phyloP scores from a whole-genome alignment of 2,888 invertebrate species.

The Spialia ferax region DNA sequence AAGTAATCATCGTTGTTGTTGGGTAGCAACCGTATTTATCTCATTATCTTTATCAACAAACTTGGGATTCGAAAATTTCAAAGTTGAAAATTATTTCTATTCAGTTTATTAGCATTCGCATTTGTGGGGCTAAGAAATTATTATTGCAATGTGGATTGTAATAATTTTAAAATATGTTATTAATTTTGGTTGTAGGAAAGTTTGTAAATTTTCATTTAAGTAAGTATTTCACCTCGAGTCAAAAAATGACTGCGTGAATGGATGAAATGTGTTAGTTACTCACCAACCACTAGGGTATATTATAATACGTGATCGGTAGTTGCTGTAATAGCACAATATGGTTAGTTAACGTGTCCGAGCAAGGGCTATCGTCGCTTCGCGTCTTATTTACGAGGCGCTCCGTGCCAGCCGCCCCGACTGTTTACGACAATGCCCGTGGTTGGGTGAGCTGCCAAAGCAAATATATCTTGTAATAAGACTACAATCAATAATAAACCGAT shows the following conservation, averaged over 20 bases:
- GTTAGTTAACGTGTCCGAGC: constrained; percentile 44
- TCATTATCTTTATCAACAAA: constrained; percentile 17
- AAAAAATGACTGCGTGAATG: not conserved
- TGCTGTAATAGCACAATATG: constrained; percentile 31
- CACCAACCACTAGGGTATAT: not conserved
- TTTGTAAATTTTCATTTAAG: too few species aligned
- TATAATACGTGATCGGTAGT: constrained; percentile 1
- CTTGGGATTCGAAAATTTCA: not conserved
- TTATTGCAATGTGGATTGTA: not conserved
- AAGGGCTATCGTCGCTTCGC: constrained; percentile 47
- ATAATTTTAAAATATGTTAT: too few species aligned
- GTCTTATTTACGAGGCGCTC: constrained; percentile 71
- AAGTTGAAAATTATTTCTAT: constrained; percentile 1
- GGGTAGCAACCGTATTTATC: not conserved
- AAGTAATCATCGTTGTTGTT: constrained; percentile 30
- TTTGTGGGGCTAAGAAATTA: not conserved
- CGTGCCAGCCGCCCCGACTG: constrained; percentile 64
- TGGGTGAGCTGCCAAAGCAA: constrained; percentile 40
- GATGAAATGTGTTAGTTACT: not conserved
- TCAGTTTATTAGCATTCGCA: not conserved
- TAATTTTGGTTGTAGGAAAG: not conserved
- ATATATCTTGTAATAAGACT: constrained; percentile 40
- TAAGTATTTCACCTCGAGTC: too few species aligned
- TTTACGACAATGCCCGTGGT: constrained; percentile 58
- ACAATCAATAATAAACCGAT: constrained; percentile 36